phyloP scores from a whole-genome alignment of 2,113 vertebrate genomes.

The Nothoprocta perdicaria region DNA sequence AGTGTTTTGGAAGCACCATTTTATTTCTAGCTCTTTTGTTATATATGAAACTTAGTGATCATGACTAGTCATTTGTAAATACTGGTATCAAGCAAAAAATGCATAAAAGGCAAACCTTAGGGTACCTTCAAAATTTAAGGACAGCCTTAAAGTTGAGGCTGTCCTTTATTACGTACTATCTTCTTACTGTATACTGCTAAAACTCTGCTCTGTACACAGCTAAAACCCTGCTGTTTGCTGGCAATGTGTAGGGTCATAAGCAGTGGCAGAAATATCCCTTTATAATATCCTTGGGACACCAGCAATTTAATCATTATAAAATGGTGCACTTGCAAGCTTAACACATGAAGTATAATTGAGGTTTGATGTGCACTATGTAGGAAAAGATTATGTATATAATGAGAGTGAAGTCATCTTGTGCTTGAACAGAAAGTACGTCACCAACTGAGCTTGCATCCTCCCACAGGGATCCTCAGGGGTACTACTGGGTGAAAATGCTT shows the following conservation, averaged over 20 bases:
- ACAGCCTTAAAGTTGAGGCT: background rate
- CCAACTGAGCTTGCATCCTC: slow-evolving; percentile 37
- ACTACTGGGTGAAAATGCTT: slow-evolving; percentile 35
- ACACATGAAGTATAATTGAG: slow-evolving; percentile 52
- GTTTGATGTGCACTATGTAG: slow-evolving; percentile 41
- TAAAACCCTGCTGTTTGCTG: background rate
- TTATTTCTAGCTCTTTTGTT: background rate
- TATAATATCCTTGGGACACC: slow-evolving; percentile 24
- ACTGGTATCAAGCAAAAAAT: background rate
- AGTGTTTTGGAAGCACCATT: background rate
- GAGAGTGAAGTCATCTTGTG: slow-evolving; percentile 62
- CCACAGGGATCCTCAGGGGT: background rate
- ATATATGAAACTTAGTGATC: background rate
- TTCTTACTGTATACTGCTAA: background rate
- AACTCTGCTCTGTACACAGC: background rate
- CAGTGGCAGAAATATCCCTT: slow-evolving; percentile 37
- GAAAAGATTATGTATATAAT: slow-evolving; percentile 64
- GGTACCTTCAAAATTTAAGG: background rate
- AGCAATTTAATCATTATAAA: slow-evolving; percentile 39
- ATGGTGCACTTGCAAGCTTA: slow-evolving; percentile 49
- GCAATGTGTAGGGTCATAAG: background rate
- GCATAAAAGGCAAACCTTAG: background rate
- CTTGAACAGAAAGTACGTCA: slow-evolving; percentile 14
- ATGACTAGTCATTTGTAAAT: background rate
- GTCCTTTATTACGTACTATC: background rate